phyloP scores from a whole-genome alignment of 2,113 vertebrate species.

The Gallinago paraguaiae region DNA sequence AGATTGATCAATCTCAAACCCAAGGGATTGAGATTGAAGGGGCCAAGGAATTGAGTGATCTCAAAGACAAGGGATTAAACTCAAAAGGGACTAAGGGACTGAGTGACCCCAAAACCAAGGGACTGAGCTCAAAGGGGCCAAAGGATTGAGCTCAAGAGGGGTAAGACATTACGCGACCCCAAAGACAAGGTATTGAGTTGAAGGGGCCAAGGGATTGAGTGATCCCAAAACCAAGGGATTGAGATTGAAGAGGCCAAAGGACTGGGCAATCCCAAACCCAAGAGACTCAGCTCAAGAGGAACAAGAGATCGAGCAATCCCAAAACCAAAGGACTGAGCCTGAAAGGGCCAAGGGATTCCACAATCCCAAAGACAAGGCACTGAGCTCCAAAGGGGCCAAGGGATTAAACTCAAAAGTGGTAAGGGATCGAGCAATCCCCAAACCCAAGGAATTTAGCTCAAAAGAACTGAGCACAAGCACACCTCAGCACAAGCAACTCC shows the following conservation, averaged over 20 bases:
- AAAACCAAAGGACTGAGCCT: neutral
- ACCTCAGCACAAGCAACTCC: neutral
- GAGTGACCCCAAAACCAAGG: neutral
- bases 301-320: neutral
- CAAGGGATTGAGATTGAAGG: neutral
- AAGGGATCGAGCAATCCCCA: neutral
- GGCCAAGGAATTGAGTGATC: neutral
- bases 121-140: neutral
- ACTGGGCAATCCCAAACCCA: neutral
- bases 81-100: neutral
- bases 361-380: neutral
- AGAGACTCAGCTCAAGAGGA: neutral
- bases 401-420: neutral
- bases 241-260: no score
- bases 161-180: neutral
- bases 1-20: neutral
- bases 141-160: neutral
- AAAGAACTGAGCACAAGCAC: neutral
- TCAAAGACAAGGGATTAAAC: neutral
- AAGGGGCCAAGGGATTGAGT: neutral
- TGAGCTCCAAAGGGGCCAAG: neutral
- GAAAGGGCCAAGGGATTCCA: no score
- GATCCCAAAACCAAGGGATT: neutral
- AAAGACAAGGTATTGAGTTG: rapidly evolving
- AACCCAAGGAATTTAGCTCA: neutral